Base-by-base conservation (phyloP, 1,140 invertebrate species). In the Paracyclopina nana region DNA sequence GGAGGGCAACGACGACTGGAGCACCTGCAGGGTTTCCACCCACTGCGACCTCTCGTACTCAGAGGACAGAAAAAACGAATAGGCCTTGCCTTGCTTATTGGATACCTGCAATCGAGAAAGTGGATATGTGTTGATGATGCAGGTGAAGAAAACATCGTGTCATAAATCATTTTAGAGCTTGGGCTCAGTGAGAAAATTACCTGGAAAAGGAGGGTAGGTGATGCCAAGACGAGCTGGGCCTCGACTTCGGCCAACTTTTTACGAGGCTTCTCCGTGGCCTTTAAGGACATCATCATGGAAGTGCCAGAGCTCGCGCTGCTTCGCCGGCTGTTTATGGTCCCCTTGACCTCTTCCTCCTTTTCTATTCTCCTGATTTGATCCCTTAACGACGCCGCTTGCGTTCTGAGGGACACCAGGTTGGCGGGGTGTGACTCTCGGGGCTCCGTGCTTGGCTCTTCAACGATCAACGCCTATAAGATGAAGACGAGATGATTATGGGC, bases 11-110 rank as follows among this genome's bases (percentile, higher is more conserved):
- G 20, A 42, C n/a, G 44, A 59, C 69, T 84, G 79, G 49, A 87
- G 65, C 12, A 79, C 79, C 54, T 78, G 73, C 53, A 94, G 82
- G 3, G 85, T 81, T 63, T 91, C 86, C 54, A 83, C 78, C 87
- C 87, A 92, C 61, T 90, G 84, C 40, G 80, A 80, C 51, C 85
- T 70, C 65, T 92, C 87, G 63, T 84, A 94, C 66, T 92, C 84
- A 1, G 85, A 90, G 50, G 83, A 86, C 54, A 92, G 69, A 63
- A 90, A 87, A 63, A 94, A 87, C 26, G 79, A 80, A 60, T 83
- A 80, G 14, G 74, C 65, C 54, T 68, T 66, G 49, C 71, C 69
- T 40, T 56, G 58, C 57, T 76, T 78, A 49, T 79, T 71, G 29
- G 71, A 70, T 38, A 84, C 45, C 45, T 48, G 22, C n/a, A 48